Percentiles rank a stretch among this genome's conserved stretches.
Evolutionary conservation across 2,888 invertebrate genomes (phyloP).

Genomic region (Mythimna ferrago): DNA sequence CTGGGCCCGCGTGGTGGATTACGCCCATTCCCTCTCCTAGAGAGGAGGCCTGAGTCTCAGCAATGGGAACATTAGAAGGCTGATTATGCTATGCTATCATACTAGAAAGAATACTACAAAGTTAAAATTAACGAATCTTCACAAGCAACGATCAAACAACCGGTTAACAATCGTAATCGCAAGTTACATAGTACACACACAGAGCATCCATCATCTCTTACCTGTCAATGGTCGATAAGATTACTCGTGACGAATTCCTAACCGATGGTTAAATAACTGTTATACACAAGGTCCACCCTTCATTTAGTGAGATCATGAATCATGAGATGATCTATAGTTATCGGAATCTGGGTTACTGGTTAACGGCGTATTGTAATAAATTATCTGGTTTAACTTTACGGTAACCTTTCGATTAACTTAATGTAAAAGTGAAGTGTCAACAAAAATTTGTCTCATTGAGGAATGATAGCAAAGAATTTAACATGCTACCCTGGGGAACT

Average conservation of each 20-base stretch:
- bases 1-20: too few species aligned
- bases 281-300: conserved; percentile 41
- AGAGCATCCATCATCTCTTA: conserved; percentile 17
- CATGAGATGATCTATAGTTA: conserved; percentile 27
- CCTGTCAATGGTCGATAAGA: conserved; percentile 25
- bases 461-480: not conserved
- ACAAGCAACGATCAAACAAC: not conserved
- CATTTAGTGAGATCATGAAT: conserved; percentile 41
- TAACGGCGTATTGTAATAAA: conserved; percentile 22
- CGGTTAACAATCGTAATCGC: not conserved
- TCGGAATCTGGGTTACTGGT: conserved; percentile 38
- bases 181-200: conserved; percentile 20
- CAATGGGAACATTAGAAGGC: too few species aligned
- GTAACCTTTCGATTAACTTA: not conserved
- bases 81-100: not conserved
- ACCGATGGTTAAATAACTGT: conserved; percentile 50
- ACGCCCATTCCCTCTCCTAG: too few species aligned
- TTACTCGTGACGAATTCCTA: conserved; percentile 54
- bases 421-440: not conserved
- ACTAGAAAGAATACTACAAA: not conserved
- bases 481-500: not conserved
- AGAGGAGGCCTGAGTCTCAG: too few species aligned
- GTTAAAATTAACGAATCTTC: not conserved
- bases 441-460: not conserved
- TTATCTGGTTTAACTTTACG: not conserved